Evolutionary conservation across 2,888 invertebrate species (phyloP).

Genomic region (Orchesellides sinensis): DNA sequence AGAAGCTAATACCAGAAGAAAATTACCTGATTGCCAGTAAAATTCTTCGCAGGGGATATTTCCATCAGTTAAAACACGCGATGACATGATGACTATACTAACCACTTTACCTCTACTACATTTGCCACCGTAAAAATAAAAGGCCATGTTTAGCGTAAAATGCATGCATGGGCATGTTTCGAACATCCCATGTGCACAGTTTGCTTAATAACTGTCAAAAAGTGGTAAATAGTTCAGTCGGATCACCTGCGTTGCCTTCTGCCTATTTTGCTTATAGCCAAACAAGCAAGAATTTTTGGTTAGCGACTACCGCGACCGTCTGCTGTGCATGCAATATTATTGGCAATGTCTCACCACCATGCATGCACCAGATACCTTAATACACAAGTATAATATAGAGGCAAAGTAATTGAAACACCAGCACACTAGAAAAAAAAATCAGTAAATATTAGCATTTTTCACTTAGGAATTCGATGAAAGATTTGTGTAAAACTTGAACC

Average conservation of each 20-base stretch:
- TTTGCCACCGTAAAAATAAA: background rate
- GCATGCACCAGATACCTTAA: background rate
- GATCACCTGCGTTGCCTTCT: slow-evolving; percentile 57
- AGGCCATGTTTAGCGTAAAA: background rate
- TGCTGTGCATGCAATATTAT: background rate
- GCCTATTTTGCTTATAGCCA: slow-evolving; percentile 15
- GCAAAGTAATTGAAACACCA: background rate
- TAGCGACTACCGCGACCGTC: no score
- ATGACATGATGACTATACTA: slow-evolving; percentile 41
- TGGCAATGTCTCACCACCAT: background rate
- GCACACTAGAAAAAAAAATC: slow-evolving; percentile 25
- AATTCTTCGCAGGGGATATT: slow-evolving; percentile 55
- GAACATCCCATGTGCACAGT: background rate
- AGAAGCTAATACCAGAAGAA: no score
- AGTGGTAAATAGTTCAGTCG: slow-evolving; percentile 45
- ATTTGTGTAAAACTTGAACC: slow-evolving; percentile 51
- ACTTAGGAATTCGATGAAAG: slow-evolving; percentile 33
- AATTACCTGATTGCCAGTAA: slow-evolving; percentile 60
- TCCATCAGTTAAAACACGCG: slow-evolving; percentile 61
- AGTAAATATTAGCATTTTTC: slow-evolving; percentile 58
- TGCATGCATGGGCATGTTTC: background rate
- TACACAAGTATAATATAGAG: background rate
- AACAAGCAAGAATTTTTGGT: background rate
- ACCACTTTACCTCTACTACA: no score
- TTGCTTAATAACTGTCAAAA: slow-evolving; percentile 50